Conservation (phyloP, 1,140 invertebrate genomes). For the Hormaphis cornu region DNA sequence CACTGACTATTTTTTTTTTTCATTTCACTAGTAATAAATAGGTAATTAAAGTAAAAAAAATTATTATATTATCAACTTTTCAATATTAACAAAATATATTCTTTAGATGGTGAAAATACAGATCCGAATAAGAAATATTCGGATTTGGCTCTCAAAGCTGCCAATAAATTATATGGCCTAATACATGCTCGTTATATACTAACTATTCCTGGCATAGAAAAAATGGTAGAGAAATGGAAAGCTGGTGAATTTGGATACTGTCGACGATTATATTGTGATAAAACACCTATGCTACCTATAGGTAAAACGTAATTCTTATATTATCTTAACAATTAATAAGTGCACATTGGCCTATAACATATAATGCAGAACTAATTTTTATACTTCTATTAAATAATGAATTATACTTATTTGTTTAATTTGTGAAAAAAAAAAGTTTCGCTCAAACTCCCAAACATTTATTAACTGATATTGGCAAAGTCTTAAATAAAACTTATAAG, state of each 20-base stretch:
- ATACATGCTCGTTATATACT: slow-evolving; percentile 99
- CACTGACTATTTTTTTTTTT: neutral
- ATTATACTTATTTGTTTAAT: too few relatives aligned
- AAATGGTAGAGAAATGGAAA: slow-evolving; percentile 99
- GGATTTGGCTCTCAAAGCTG: slow-evolving; percentile 97
- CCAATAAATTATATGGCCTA: slow-evolving; percentile 98
- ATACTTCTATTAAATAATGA: too few relatives aligned
- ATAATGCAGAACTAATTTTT: too few relatives aligned
- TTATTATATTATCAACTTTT: too few relatives aligned
- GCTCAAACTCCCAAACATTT: too few relatives aligned
- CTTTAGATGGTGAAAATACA: slow-evolving; percentile 81
- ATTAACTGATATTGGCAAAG: too few relatives aligned
- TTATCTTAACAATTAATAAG: too few relatives aligned
- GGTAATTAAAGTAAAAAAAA: neutral
- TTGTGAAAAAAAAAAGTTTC: too few relatives aligned
- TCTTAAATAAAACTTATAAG: too few relatives aligned
- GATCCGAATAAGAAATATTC: slow-evolving; percentile 98
- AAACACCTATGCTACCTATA: slow-evolving; percentile 92
- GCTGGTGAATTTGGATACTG: slow-evolving; percentile 97
- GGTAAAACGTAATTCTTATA: too few relatives aligned
- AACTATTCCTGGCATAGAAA: slow-evolving; percentile 96
- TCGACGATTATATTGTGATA: slow-evolving; percentile 93
- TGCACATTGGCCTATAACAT: too few relatives aligned
- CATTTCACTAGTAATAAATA: slow-evolving; percentile 3
- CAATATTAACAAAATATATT: too few relatives aligned